Base-by-base conservation (phyloP, 2,888 invertebrate genomes). In the Scotopteryx bipunctaria region DNA sequence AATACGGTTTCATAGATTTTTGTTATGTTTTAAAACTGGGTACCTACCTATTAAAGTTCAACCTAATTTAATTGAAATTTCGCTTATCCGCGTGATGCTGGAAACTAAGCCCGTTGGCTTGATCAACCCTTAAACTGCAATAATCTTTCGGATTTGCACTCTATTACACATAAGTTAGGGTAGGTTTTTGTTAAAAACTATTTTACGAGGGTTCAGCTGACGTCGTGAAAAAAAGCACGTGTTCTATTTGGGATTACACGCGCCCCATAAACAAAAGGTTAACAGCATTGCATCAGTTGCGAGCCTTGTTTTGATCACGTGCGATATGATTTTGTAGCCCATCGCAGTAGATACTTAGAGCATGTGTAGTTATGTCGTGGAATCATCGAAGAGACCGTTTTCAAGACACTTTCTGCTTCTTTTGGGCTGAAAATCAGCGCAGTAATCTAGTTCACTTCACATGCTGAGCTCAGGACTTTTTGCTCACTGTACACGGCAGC, bases 161-260 rank as follows among this genome's bases (percentile, higher is more conserved):
- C 59, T 82, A 68, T 51, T 0, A 0, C 2, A 1, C 17, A 13
- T 8, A 1, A n/a, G 40, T 45, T 73, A 80, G 63, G 67, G 76
- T 69, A 25, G 37, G 57, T 55, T 71, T 74, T 69, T 9, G 23
- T 16, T 55, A 61, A 57, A 14, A 23, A 17, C 11, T 35, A 42
- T 29, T 31, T 38, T 38, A 54, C 49, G 47, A 67, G 73, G 68
- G 73, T 65, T 66, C 71, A 67, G 68, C 67, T 70, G 77, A 78
- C 73, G 80, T 71, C 84, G 87, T 78, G 89, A 86, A 87, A 89
- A 86, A 88, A 88, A 85, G 80, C 88, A 88, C 88, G 88, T 88
- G 89, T 89, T 86, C 84, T 84, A 83, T 86, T 84, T 81, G 83
- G 86, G 88, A 89, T 90, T 89, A 89, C 87, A 85, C 73, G 76